These are phyloP conservation scores for Pyrrhopygopsis socrates DNA, from an alignment of 2,888 invertebrate genomes.

Conservation along the genomic window DNA sequence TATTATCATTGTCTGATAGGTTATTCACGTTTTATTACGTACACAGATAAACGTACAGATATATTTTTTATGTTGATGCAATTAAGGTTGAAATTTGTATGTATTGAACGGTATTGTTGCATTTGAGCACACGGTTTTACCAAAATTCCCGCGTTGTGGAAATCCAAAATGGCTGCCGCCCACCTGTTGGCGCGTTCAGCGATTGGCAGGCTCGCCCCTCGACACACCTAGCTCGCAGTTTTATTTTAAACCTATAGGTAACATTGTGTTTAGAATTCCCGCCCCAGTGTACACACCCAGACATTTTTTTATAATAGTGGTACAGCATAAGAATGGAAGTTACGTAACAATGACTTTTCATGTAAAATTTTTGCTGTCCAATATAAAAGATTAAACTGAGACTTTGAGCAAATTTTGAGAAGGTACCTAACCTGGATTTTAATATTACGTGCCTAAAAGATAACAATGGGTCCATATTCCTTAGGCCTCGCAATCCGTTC, in stretches of 20 bases:
- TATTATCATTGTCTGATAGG: too few relatives aligned
- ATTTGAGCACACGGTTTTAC: neutral
- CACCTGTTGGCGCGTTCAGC: constrained; percentile 81
- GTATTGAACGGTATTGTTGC: neutral
- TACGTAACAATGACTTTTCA: too few relatives aligned
- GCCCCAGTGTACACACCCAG: neutral
- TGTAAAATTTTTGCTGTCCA: too few relatives aligned
- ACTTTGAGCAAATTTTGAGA: too few relatives aligned
- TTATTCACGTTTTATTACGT: too few relatives aligned
- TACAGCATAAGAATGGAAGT: neutral
- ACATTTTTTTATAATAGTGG: neutral
- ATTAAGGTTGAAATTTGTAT: neutral
- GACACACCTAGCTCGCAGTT: constrained; percentile 9
- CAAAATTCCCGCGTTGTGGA: neutral
- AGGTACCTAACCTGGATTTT: too few relatives aligned
- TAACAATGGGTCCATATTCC: too few relatives aligned
- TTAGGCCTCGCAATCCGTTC: too few relatives aligned
- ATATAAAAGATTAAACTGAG: too few relatives aligned
- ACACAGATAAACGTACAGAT: too few relatives aligned
- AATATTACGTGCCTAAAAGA: too few relatives aligned
- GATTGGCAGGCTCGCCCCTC: constrained; percentile 12
- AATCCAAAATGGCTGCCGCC: constrained; percentile 82
- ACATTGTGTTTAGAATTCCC: neutral
- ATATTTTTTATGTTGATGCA: neutral
- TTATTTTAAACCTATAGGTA: neutral